Percentiles rank a stretch among this genome's conserved stretches.
Evolutionary conservation across 1,140 invertebrate species (phyloP).

Genomic region (Magallana angulata): DNA sequence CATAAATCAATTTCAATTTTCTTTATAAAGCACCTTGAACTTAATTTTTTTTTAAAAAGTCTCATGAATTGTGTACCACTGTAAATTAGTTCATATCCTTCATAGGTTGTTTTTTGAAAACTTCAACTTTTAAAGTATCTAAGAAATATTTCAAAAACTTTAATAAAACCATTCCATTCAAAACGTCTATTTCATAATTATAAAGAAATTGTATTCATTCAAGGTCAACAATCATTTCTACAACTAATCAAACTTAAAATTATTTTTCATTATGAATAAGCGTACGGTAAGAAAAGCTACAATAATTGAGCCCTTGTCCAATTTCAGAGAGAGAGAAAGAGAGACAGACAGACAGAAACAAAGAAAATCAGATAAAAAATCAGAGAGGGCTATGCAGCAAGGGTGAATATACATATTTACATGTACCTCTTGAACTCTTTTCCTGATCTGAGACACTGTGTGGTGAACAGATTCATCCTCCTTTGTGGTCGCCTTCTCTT

Average conservation of each 20-base stretch:
- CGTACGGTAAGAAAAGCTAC: not conserved
- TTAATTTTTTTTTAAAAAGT: too few species aligned
- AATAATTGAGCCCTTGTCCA: not conserved
- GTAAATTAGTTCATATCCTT: too few species aligned
- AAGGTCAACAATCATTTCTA: too few species aligned
- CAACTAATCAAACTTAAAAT: not conserved
- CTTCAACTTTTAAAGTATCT: too few species aligned
- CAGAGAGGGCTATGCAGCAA: not conserved
- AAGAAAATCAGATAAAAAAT: not conserved
- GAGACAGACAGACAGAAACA: not conserved
- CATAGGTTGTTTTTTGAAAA: too few species aligned
- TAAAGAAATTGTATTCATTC: too few species aligned
- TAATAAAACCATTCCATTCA: too few species aligned
- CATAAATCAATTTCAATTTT: too few species aligned
- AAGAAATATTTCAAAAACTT: too few species aligned
- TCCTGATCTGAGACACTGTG: constrained; percentile 65
- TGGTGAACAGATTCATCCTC: constrained; percentile 62
- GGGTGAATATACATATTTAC: not conserved
- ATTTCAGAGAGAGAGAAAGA: not conserved
- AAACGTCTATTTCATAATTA: too few species aligned
- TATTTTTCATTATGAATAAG: not conserved
- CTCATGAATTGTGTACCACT: too few species aligned
- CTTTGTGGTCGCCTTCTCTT: constrained; percentile 35
- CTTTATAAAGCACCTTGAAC: too few species aligned
- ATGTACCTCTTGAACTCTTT: constrained; percentile 65